Evolutionary conservation across 2,888 invertebrate species (phyloP), one percentile per base, ranked within the genome.

Genomic region (Acanthococcus lagerstroemiae): DNA sequence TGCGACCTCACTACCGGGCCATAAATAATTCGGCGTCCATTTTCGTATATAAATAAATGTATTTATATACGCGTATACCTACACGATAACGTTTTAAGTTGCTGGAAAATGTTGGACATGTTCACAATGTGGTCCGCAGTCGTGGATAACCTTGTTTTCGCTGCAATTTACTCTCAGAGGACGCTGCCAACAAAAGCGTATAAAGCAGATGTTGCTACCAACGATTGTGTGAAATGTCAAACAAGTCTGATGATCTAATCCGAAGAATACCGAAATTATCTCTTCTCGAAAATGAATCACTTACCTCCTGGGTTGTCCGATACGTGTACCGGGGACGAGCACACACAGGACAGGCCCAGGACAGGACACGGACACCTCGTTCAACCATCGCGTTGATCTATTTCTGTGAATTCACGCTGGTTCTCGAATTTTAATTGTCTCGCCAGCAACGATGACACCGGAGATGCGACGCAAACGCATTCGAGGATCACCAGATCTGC

Each of bases 241-340:
- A 61, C 61, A 61, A 50, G 61, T 61, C 52, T 61, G 61, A 61
- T 61, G 52, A 61, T 61, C 61, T 61, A 61, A 61, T 61, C 61
- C 26, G 26, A 21, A 52, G 61, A 61, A 61, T 54, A 61, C 37
- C 52, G 17, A 61, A 61, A 61, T 61, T 61, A 61, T 61, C 61
- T 61, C 17, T 50, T 27, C 17, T 25, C 52, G 50, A 54, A 52
- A 61, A 61, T 37, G 61, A 61, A 61, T 61, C 61, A 61, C 61
- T 61, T 61, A 61, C 61, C 61, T 61, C 61, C 61, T 61, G 50
- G 61, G 61, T 25, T 24, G 61, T 1, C 12, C n/a, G 37, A 9
- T 9, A 9, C 12, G 12, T n/a, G 12, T 37, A 37, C 37, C 2
- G n/a, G 37, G n/a, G n/a, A n/a, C n/a, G n/a, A n/a, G n/a, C n/a